These are phyloP conservation scores for Branchinecta lynchi DNA, from an alignment of 1,140 invertebrate genomes.

Conservation along the genomic window DNA sequence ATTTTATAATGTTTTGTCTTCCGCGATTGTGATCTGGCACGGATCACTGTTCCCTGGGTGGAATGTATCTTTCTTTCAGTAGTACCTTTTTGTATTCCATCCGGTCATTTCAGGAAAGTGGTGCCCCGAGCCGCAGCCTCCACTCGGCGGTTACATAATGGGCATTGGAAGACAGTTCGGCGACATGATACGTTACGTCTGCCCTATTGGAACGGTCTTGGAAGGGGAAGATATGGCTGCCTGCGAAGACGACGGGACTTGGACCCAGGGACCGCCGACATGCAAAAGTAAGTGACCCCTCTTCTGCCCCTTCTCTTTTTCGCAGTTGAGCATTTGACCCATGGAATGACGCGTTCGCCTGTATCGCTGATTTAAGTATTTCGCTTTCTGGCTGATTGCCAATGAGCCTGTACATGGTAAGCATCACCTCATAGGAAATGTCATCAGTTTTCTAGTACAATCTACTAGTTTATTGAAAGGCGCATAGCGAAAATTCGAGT, in stretches of 20 bases:
- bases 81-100: background rate
- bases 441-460: too few species aligned
- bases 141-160: conserved; percentile 24
- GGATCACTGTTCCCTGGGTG: background rate
- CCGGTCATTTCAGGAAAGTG: conserved; percentile 16
- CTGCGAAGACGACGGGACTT: conserved; percentile 25
- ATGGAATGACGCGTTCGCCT: background rate
- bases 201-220: conserved; percentile 26
- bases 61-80: conserved; percentile 10
- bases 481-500: too few species aligned
- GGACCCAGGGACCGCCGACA: conserved; percentile 23
- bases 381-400: conserved; percentile 25
- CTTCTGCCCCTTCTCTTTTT: conserved; percentile 17
- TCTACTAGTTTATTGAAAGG: too few species aligned
- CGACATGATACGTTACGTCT: conserved; percentile 24
- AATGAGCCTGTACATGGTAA: too few species aligned
- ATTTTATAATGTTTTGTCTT: too few species aligned
- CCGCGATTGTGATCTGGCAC: too few species aligned
- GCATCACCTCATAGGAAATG: too few species aligned
- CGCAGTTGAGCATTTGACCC: conserved; percentile 17
- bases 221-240: conserved; percentile 21
- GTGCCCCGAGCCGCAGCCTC: conserved; percentile 23
- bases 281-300: conserved; percentile 24
- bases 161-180: conserved; percentile 21
- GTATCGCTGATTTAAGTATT: conserved; percentile 30